phyloP scores from a whole-genome alignment of 1,140 invertebrate species.

The Diabrotica undecimpunctata region DNA sequence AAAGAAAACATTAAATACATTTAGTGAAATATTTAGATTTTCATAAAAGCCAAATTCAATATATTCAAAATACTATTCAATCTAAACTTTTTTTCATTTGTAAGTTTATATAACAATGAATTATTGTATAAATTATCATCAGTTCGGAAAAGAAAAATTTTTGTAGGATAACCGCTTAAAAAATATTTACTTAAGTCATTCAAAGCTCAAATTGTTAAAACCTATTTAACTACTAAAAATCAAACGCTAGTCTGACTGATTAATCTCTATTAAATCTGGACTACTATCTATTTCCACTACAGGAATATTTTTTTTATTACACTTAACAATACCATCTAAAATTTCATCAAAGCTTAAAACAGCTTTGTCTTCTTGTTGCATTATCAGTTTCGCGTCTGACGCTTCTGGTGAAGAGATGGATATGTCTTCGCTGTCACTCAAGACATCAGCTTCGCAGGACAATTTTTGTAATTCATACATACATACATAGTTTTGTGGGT shows the following conservation, averaged over 20 bases:
- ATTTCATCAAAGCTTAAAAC: conserved; percentile 33
- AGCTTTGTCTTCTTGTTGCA: conserved; percentile 25
- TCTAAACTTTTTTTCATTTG: too few relatives aligned
- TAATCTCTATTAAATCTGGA: not conserved
- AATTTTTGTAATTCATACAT: conserved; percentile 38
- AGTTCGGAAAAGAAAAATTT: too few relatives aligned
- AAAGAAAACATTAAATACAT: too few relatives aligned
- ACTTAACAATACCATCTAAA: conserved; percentile 31
- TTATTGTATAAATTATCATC: too few relatives aligned
- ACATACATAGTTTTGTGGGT: conserved; percentile 22
- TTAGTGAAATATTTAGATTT: too few relatives aligned
- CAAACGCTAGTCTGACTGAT: not conserved
- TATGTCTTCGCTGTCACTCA: conserved; percentile 27
- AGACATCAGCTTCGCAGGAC: conserved; percentile 25
- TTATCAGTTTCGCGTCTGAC: conserved; percentile 29
- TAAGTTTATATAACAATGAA: too few relatives aligned
- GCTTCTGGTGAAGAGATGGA: conserved; percentile 23
- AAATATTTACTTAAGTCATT: not conserved
- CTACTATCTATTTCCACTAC: conserved; percentile 12
- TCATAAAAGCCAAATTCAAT: too few relatives aligned
- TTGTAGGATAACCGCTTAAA: not conserved
- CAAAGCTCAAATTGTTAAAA: not conserved
- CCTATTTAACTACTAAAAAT: not conserved
- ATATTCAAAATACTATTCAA: too few relatives aligned
- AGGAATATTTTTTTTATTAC: conserved; percentile 34